Evolutionary conservation across 2,888 invertebrate species (phyloP), one percentile per base, ranked within the genome.

Genomic region (Drosophila atroscutellata): DNA sequence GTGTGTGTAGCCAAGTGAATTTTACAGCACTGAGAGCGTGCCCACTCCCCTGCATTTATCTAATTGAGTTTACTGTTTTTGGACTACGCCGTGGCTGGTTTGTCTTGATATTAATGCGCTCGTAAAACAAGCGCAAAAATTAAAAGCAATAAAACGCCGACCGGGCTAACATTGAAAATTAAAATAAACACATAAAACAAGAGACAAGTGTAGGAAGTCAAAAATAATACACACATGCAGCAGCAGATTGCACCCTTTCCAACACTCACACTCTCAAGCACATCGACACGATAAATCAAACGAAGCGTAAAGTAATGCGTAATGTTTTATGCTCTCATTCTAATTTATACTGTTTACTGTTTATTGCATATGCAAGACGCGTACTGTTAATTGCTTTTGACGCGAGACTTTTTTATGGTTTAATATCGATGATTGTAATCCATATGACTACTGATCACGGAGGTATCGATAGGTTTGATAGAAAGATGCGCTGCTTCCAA

Each of bases 91-190:
- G 63, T 72, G 72, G 66, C 68, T 76, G 75, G 72, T 73, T 78
- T 74, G 80, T 76, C 87, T 89, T 86, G 81, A 81, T 89, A 82
- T 89, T 89, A 89, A 89, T 87, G 85, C 65, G 72, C 85, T 84
- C 86, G 85, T 87, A 86, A 86, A 86, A 82, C 79, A 86, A 72
- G 82, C 86, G 87, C 85, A 89, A 89, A 86, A 89, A 84, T 82
- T 83, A 72, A 75, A 73, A 88, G 75, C 74, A 70, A 86, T 86
- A 88, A 86, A 88, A 88, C 55, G 73, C 58, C 70, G 75, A 45
- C 61, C 61, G 54, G 69, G 62, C 80, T 61, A 79, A 83, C 87
- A 86, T 70, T 82, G 83, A 81, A 88, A 88, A 86, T 86, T 88
- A 83, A 86, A 86, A 86, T 86, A 86, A 86, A 80, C 83, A 88